A percentile compares a stretch with the other conserved stretches of the same genome.
Evolutionary conservation across 2,113 vertebrate genomes (phyloP).

Genomic region (Choloepus hoffmanni): DNA sequence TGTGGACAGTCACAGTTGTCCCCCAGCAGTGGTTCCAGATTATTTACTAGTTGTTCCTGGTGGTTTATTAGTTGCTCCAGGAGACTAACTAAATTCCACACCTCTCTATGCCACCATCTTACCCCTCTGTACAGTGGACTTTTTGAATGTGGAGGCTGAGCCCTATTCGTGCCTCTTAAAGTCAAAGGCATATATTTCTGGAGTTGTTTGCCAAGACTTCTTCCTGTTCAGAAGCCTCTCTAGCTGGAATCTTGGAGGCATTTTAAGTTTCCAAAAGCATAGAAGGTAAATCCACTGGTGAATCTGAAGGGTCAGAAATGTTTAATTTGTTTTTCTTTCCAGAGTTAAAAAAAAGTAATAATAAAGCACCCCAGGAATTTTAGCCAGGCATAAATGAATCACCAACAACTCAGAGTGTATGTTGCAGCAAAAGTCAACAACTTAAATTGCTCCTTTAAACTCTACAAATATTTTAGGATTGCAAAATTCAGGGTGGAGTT

Average conservation of each 20-base stretch:
- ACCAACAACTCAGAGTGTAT: neutral
- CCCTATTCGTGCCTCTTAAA: neutral
- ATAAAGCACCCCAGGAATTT: neutral
- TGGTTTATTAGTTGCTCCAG: too few species aligned
- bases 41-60: too few species aligned
- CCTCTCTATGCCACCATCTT: too few species aligned
- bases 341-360: neutral
- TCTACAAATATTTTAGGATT: constrained; percentile 49
- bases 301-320: constrained; percentile 19
- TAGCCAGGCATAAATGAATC: constrained; percentile 65
- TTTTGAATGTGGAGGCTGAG: neutral
- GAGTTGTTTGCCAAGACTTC: neutral
- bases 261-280: constrained; percentile 11
- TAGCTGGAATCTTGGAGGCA: neutral
- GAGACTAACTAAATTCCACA: too few species aligned
- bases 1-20: too few species aligned
- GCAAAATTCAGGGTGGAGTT: constrained; percentile 41
- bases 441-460: constrained; percentile 16
- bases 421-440: constrained; percentile 55
- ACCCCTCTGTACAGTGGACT: neutral
- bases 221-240: neutral
- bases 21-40: too few species aligned
- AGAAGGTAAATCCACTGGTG: constrained; percentile 19
- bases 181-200: neutral
- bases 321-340: constrained; percentile 50